A percentile compares a stretch with the other conserved stretches of the same genome.
Conservation (phyloP, 1,140 invertebrate genomes). For the Drosophila kohkoa region DNA sequence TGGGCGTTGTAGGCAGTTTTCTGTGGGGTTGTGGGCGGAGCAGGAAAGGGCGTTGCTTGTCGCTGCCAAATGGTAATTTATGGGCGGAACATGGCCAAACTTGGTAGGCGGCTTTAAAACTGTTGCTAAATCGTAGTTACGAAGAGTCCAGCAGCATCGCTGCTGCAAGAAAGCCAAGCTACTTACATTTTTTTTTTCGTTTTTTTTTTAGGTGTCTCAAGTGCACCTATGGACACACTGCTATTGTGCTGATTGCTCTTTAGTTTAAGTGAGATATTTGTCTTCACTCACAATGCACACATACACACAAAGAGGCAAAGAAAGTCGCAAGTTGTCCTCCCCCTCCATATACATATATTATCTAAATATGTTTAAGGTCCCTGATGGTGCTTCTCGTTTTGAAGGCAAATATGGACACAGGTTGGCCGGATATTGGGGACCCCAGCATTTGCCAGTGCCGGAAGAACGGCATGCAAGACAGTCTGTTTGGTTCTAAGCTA, state of each 20-base stretch:
- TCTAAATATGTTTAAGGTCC: conserved; percentile 7
- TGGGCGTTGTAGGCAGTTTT: conserved; percentile 12
- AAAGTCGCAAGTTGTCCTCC: not conserved
- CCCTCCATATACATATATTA: not conserved
- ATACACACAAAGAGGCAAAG: no score
- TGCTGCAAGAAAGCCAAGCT: conserved; percentile 3
- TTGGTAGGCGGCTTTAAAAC: conserved; percentile 74
- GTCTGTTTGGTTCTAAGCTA: not conserved
- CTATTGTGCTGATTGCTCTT: conserved; percentile 5
- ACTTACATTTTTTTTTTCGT: not conserved
- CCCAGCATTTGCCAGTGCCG: not conserved
- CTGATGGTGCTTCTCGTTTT: not conserved
- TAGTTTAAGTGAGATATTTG: conserved; percentile 14
- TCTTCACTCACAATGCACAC: not conserved
- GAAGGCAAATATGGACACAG: not conserved
- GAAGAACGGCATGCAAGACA: not conserved
- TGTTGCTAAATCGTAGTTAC: conserved; percentile 55
- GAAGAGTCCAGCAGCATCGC: conserved; percentile 7
- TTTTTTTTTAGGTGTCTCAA: not conserved
- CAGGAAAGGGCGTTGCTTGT: conserved; percentile 44
- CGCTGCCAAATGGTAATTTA: conserved; percentile 81
- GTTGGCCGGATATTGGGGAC: conserved; percentile 6
- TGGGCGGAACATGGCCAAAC: conserved; percentile 70
- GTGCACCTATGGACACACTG: conserved; percentile 2
- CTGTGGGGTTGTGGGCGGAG: not conserved